Conservation (phyloP, 2,797 vertebrate genomes). For the Craterocephalus amniculus region DNA sequence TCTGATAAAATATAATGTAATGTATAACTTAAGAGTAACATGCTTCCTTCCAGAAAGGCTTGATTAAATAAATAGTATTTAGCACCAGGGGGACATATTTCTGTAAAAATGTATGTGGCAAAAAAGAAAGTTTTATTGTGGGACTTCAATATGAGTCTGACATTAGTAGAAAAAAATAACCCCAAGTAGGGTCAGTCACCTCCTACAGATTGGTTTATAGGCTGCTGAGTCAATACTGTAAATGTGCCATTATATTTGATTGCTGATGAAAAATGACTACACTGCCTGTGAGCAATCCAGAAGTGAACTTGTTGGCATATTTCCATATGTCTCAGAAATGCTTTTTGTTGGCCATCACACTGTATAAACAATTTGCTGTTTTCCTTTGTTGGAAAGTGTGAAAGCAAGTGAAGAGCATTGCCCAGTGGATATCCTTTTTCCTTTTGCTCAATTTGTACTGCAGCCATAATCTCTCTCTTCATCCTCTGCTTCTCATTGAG, state of each 20-base stretch:
- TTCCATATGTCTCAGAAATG: slow-evolving; percentile 16
- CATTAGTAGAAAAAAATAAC: not conserved
- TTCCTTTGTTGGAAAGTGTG: not conserved
- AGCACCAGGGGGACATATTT: not conserved
- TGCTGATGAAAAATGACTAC: slow-evolving; percentile 11
- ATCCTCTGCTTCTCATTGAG: not conserved
- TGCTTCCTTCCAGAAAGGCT: no score
- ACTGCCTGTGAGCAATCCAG: not conserved
- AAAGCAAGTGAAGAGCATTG: not conserved
- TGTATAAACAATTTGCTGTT: not conserved
- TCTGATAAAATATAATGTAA: not conserved
- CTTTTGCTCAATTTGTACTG: not conserved
- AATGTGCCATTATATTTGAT: slow-evolving; percentile 16
- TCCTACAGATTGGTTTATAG: slow-evolving; percentile 19
- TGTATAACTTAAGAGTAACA: not conserved
- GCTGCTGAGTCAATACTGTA: slow-evolving; percentile 15
- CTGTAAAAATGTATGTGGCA: not conserved
- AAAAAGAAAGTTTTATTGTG: not conserved
- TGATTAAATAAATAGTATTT: not conserved
- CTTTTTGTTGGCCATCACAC: not conserved
- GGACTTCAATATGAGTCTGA: not conserved
- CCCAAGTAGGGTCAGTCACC: not conserved
- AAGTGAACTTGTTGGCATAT: slow-evolving; percentile 4
- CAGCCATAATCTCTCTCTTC: not conserved
- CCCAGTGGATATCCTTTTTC: not conserved